These are phyloP conservation scores for Ammodramus savannarum DNA, from an alignment of 2,113 vertebrate species.

Conservation along the genomic window DNA sequence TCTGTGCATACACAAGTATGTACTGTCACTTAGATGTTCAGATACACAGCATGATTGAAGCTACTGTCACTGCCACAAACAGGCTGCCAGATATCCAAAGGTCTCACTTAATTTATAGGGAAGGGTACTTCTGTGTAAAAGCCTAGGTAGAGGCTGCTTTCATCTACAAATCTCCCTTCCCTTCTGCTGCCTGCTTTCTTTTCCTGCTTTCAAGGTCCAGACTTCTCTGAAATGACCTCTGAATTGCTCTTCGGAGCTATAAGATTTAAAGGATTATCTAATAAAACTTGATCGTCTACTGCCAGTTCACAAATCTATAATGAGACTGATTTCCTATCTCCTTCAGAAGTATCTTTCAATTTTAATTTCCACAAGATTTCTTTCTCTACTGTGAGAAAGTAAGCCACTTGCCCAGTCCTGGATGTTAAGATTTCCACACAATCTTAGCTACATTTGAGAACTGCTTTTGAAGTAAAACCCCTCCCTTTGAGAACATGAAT, in stretches of 20 bases:
- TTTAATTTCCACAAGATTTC: neutral
- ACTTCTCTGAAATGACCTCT: neutral
- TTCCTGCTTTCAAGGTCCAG: neutral
- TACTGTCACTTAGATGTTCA: neutral
- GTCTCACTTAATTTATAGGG: neutral
- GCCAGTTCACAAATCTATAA: neutral
- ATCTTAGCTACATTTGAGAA: neutral
- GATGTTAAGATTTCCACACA: neutral
- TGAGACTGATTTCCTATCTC: neutral
- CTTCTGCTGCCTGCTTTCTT: neutral
- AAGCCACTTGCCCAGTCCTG: neutral
- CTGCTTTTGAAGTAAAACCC: neutral
- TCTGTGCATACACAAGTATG: neutral
- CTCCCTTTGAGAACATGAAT: neutral
- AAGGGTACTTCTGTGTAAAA: neutral
- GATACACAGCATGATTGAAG: neutral
- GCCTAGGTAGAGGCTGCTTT: neutral
- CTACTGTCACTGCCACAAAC: neutral
- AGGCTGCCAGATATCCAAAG: neutral
- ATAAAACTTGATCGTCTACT: neutral
- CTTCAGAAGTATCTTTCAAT: neutral
- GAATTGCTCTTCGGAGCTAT: neutral
- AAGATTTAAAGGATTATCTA: neutral
- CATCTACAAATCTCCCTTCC: neutral
- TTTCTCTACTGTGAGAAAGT: neutral